Base-by-base conservation (phyloP, 2,797 vertebrate species). In the Neomorphus geoffroyi region DNA sequence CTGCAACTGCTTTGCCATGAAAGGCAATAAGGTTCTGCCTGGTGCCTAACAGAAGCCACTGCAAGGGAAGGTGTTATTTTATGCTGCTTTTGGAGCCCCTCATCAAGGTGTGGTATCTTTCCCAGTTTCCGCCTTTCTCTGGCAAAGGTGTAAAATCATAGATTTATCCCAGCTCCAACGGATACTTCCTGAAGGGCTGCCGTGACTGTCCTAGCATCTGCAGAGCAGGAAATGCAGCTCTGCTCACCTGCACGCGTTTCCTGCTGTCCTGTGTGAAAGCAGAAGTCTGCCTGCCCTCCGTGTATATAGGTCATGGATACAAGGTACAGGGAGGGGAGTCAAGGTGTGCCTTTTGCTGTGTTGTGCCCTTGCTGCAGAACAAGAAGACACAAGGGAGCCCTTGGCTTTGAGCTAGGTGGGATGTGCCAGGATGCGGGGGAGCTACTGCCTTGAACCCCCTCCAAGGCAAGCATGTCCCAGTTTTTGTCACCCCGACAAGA, bases 291-390 rank as follows among this genome's bases (percentile, higher is more conserved):
- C 56, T 56, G 39, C n/a, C 72, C 35, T 62, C 32, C 0, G 0
- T 9, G 32, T 9, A 30, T 30, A 8, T 5, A 24, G 26, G 32
- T 32, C 5, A 0, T 3, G 14, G 15, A 46, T 10, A 7, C 8
- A 46, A 74, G 22, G 18, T 0, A 0, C 12, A 35, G 32, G 1
- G 3, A 35, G 32, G 1, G 3, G 64, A 30, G 12, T 56, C 80
- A 51, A 67, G 50, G 27, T 57, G 21, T 62, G 80, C 1, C 0
- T 90, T 88, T 58, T 56, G 30, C 56, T 84, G 41, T 1, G 0
- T 45, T 30, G 56, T 2, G 5, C 14, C 43, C 35, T 41, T 80
- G 46, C 71, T 54, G 73, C 43, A 28, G 79, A 56, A n/a, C 41
- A 37, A 5, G 2, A 14, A 82, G 53, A 23, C 51, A 45, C 11